These are phyloP conservation scores for Nannoperca australis DNA, from an alignment of 2,797 vertebrate genomes.

Conservation along the genomic window DNA sequence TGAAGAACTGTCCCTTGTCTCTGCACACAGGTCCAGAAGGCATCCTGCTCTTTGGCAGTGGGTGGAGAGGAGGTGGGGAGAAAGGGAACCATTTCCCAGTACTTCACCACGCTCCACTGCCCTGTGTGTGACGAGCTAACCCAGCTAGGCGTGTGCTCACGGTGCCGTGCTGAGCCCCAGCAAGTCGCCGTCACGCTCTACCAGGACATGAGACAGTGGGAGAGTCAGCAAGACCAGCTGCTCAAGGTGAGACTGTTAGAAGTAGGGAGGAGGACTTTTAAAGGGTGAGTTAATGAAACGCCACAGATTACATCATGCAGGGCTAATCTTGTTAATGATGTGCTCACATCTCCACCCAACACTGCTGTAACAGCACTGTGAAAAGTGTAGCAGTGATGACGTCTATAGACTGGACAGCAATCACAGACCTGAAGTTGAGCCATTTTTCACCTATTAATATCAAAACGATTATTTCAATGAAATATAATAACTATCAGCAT, in stretches of 20 bases:
- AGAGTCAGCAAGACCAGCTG: conserved; percentile 92
- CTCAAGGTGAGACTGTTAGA: conserved; percentile 86
- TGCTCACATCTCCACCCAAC: too few relatives aligned
- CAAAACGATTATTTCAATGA: too few relatives aligned
- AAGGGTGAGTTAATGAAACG: too few relatives aligned
- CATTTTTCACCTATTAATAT: too few relatives aligned
- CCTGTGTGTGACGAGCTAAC: conserved; percentile 97
- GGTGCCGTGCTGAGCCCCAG: conserved; percentile 93
- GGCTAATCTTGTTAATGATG: too few relatives aligned
- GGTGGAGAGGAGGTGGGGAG: conserved; percentile 83
- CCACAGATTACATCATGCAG: too few relatives aligned
- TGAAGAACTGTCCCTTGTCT: neutral
- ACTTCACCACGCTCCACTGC: conserved; percentile 97
- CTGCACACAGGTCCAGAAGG: conserved; percentile 89
- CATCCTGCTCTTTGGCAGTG: conserved; percentile 79
- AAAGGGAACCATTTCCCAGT: conserved; percentile 97
- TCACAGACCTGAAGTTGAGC: too few relatives aligned
- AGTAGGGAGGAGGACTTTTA: too few relatives aligned
- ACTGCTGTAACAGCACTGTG: too few relatives aligned
- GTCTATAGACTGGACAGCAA: too few relatives aligned
- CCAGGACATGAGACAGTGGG: conserved; percentile 92
- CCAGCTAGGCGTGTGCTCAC: conserved; percentile 93
- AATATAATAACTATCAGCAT: too few relatives aligned
- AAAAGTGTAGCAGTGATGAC: too few relatives aligned
- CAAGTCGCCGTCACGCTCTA: conserved; percentile 91